Base-by-base conservation (phyloP, 2,888 invertebrate species). In the Patella ulyssiponensis region DNA sequence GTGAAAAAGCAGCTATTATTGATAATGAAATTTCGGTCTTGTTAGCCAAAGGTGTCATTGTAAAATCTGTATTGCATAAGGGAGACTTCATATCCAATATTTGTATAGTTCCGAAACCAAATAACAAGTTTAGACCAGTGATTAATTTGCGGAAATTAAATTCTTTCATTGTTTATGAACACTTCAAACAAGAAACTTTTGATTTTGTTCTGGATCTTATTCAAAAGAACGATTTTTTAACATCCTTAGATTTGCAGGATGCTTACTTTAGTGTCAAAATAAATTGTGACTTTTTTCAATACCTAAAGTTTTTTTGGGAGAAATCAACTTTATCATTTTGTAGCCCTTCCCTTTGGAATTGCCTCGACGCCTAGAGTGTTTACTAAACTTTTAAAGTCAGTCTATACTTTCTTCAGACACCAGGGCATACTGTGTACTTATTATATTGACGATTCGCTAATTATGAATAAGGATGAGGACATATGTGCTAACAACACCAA, bases 141-240 rank as follows among this genome's bases (percentile, higher is more conserved):
- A 76, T 76, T 27, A 76, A 76, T 76, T 23, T 76, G 15, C 53
- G 52, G 58, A 17, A n/a, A 17, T 20, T 76, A 9, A 76, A 76
- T 51, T 15, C 15, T 44, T 76, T 72, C n/a, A 14, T 72, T 33
- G 72, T 17, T 17, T 72, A 72, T 33, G 44, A 27, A 23, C 72
- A 76, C 64, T 76, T 76, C 69, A 76, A 76, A 23, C 70, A 71
- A 71, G 76, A 76, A 58, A 54, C 52, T 23, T 54, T 76, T 53
- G 54, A 72, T 15, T 56, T 54, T 54, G 72, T 56, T 44, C n/a
- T 58, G 20, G 56, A 76, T 72, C n/a, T 73, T 17, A 33, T 76
- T 56, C 76, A 76, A 70, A 53, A 73, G 72, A 52, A 52, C 4
- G 76, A 76, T 52, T 72, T 51, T n/a, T 51, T 72, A 12, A 54